Evolutionary conservation across 1,140 invertebrate species (phyloP).

Genomic region (Protaetia brevitarsis): DNA sequence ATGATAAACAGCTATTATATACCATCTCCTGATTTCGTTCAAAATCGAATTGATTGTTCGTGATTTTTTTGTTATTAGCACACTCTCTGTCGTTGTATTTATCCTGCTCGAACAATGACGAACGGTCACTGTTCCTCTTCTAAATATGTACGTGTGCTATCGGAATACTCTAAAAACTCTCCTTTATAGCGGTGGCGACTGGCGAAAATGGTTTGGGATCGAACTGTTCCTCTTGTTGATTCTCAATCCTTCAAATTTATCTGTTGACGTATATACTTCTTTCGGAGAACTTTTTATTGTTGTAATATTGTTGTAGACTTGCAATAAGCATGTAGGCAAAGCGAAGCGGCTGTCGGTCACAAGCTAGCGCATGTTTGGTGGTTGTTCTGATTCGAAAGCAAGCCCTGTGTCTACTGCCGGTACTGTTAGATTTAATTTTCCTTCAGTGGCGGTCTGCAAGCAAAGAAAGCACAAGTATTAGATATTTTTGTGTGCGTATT

Average conservation of each 20-base stretch:
- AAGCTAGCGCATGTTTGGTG: slow-evolving; percentile 45
- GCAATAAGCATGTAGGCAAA: slow-evolving; percentile 43
- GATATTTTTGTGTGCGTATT: neutral
- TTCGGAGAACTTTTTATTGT: neutral
- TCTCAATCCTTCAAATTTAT: no score
- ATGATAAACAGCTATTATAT: no score
- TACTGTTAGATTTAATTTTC: neutral
- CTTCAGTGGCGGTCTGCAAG: slow-evolving; percentile 17
- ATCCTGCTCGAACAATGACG: no score
- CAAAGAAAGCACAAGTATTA: slow-evolving; percentile 17
- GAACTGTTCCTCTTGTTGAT: neutral
- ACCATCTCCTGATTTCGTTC: no score
- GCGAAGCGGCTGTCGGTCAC: slow-evolving; percentile 45
- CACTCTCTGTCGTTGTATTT: no score
- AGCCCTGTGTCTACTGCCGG: slow-evolving; percentile 41
- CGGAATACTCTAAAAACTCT: no score
- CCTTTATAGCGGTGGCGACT: no score
- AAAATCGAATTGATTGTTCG: no score
- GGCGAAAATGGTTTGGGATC: neutral
- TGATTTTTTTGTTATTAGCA: no score
- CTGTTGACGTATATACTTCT: neutral
- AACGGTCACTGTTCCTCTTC: no score
- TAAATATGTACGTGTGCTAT: no score
- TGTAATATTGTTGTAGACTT: slow-evolving; percentile 6
- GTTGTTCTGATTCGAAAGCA: slow-evolving; percentile 27